phyloP scores from a whole-genome alignment of 2,797 vertebrate genomes.

The Naso thynnoides region DNA sequence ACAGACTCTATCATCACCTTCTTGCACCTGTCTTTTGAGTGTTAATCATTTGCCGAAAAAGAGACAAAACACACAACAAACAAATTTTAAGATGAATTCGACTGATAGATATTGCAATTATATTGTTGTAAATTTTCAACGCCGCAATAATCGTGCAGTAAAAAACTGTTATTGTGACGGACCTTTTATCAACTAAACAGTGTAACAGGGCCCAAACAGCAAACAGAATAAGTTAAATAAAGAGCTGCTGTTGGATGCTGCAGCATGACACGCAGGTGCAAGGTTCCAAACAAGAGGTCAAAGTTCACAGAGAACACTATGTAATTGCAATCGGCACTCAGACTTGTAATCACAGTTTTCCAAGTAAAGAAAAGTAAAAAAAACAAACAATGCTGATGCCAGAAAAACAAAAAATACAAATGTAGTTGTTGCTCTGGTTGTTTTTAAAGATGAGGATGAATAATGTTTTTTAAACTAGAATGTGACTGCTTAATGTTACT shows the following conservation, averaged over 20 bases:
- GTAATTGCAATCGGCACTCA: conserved; percentile 7
- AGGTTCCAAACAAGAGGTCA: conserved; percentile 28
- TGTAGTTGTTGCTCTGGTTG: conserved; percentile 2
- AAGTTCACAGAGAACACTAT: neutral
- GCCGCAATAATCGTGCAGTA: too few species aligned
- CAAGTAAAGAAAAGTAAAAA: conserved; percentile 2
- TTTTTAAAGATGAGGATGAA: conserved; percentile 4
- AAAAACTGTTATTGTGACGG: too few species aligned
- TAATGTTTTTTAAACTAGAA: neutral
- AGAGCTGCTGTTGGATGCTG: conserved; percentile 15
- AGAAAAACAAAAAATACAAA: neutral
- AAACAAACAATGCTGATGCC: neutral
- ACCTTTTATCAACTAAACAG: neutral
- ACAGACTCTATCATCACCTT: too few species aligned
- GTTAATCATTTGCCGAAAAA: too few species aligned
- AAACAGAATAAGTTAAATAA: neutral
- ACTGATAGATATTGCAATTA: too few species aligned
- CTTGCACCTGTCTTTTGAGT: too few species aligned
- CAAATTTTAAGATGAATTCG: too few species aligned
- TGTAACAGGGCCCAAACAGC: neutral
- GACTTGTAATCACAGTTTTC: conserved; percentile 15
- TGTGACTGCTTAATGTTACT: neutral
- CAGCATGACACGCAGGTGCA: conserved; percentile 23
- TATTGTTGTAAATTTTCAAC: too few species aligned
- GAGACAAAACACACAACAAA: too few species aligned